Evolutionary conservation across 1,140 invertebrate species (phyloP).

Genomic region (Babylonia areolata): DNA sequence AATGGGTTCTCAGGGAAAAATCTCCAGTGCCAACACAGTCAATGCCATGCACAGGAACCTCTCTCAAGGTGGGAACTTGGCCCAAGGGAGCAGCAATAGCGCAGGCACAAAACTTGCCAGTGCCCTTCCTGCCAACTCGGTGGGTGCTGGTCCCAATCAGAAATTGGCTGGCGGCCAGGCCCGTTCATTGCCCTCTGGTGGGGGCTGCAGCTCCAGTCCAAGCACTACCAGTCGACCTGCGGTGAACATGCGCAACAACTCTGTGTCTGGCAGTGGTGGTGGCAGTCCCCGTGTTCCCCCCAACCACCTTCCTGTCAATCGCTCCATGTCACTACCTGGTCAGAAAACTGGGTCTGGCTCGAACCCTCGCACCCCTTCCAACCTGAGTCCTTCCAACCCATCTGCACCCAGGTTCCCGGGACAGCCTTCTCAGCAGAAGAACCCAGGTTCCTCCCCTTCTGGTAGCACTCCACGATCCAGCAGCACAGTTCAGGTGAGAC

Average conservation of each 20-base stretch:
- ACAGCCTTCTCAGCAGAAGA: constrained; percentile 12
- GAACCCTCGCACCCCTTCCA: constrained; percentile 11
- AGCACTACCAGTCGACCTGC: not conserved
- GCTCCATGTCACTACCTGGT: constrained; percentile 19
- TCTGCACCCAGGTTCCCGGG: constrained; percentile 8
- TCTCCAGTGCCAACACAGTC: not conserved
- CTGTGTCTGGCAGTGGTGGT: constrained; percentile 9
- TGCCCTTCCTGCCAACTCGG: not conserved
- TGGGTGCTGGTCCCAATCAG: not conserved
- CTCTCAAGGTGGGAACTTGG: not conserved
- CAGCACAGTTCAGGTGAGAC: constrained; percentile 13
- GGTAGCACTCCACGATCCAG: constrained; percentile 4
- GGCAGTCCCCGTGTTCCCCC: constrained; percentile 4
- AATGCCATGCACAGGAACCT: not conserved
- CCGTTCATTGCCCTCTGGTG: not conserved
- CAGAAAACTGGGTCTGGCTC: not conserved
- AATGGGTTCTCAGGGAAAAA: not conserved
- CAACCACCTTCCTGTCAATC: constrained; percentile 34
- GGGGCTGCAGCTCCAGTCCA: not conserved
- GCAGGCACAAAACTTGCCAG: not conserved
- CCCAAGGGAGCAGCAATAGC: not conserved
- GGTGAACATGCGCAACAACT: constrained; percentile 15
- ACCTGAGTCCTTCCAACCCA: constrained; percentile 30
- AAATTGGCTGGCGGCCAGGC: not conserved
- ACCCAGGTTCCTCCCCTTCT: constrained; percentile 9